Base-by-base conservation (phyloP, 1,140 invertebrate species). In the Cepaea nemoralis region DNA sequence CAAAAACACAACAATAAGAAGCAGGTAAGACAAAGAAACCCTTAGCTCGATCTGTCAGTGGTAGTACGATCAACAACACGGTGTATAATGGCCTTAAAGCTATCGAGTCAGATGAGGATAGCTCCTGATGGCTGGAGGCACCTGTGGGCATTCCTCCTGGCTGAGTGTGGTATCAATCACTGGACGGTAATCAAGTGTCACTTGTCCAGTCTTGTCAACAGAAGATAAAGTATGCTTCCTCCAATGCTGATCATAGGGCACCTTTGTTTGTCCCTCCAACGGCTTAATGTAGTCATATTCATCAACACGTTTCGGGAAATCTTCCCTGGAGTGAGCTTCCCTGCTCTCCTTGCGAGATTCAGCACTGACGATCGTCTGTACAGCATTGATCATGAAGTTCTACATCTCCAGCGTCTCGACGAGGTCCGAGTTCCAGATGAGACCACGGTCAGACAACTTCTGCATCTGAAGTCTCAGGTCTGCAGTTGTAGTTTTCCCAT, bases 301-400 rank as follows among this genome's bases (percentile, higher is more conserved):
- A 92, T 99, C 98, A 48, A 96, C 91, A 71, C 98, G 92, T 8
- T 93, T 91, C 94, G 94, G 96, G 90, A 95, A 99, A 92, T 99
- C 98, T 92, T 99, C 98, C 35, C 98, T 93, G 0, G 98, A 97
- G 92, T 99, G 99, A 42, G 98, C 98, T 40, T 98, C 99, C 74
- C 99, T 94, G n/a, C 96, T 98, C 93, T 99, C 99, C 91, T 99
- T 98, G 45, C 99, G 93, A 67, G 96, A 97, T 91, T 98, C 96
- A 24, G 99, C 99, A 0, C 93, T 94, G 75, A 95, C 93, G 87
- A 99, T 97, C 1, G 98, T 90, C 92, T 98, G 96, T 85, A 96
- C 93, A 0, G 98, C 96, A 91, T 98, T 99, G 48, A 98, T 91
- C 93, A 99, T 94, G 79, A 99, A 92, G 92, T 99, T 99, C 92